These are phyloP conservation scores for Phaenicophaeus curvirostris DNA, from an alignment of 2,797 vertebrate genomes.

Conservation along the genomic window DNA sequence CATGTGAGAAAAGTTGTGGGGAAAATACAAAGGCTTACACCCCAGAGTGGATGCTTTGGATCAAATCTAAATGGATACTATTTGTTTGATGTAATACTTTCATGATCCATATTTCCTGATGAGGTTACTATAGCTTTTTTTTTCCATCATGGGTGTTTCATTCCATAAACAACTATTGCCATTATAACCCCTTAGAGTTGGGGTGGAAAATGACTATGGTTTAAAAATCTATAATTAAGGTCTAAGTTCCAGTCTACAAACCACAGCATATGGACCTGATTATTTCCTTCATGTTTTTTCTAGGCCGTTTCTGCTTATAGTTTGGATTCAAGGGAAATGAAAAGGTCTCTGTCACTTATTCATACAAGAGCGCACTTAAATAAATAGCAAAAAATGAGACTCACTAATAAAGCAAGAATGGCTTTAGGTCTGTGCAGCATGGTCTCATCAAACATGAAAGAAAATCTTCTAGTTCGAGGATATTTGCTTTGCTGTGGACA, in stretches of 20 bases:
- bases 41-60: neutral
- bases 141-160: neutral
- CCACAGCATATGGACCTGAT: neutral
- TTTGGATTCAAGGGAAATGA: conserved; percentile 31
- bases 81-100: neutral
- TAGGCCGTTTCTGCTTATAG: conserved; percentile 9
- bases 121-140: neutral
- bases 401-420: neutral
- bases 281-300: neutral
- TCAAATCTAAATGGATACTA: neutral
- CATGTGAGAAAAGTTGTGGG: neutral
- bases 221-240: conserved; percentile 52
- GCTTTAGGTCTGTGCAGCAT: neutral
- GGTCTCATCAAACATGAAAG: neutral
- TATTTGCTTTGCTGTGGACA: neutral
- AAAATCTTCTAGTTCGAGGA: neutral
- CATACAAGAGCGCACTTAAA: conserved; percentile 23
- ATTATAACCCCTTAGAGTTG: neutral
- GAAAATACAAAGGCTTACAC: neutral
- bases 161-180: neutral
- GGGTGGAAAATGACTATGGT: neutral
- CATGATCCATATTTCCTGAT: neutral
- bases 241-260: neutral
- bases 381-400: conserved; percentile 15
- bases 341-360: conserved; percentile 4